Conservation (phyloP, 2,113 vertebrate genomes). For the Electrona antarctica region DNA sequence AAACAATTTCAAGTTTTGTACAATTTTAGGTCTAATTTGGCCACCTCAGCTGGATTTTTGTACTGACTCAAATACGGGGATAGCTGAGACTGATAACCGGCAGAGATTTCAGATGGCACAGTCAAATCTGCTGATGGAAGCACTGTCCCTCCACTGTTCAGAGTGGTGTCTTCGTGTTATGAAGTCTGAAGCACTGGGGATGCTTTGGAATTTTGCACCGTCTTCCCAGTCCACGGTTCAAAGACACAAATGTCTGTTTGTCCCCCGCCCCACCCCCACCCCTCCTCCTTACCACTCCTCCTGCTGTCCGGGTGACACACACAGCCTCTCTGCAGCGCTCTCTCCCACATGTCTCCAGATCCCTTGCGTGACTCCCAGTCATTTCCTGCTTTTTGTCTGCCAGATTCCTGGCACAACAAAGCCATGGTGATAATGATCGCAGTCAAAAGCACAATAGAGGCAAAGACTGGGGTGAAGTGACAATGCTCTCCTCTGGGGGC, state of each 20-base stretch:
- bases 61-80: too few species aligned
- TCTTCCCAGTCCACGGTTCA: neutral
- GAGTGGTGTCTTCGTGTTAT: neutral
- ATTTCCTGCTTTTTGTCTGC: slow-evolving; percentile 82
- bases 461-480: slow-evolving; percentile 66
- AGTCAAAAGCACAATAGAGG: slow-evolving; percentile 75
- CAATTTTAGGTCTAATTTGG: too few species aligned
- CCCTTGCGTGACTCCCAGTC: slow-evolving; percentile 79
- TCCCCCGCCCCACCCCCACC: neutral
- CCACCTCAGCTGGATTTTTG: too few species aligned
- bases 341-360: slow-evolving; percentile 65
- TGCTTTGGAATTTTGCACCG: neutral
- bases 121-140: too few species aligned
- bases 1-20: too few species aligned
- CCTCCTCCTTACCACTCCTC: slow-evolving; percentile 1
- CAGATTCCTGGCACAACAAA: slow-evolving; percentile 78
- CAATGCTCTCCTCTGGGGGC: slow-evolving; percentile 60
- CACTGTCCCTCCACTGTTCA: neutral
- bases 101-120: too few species aligned
- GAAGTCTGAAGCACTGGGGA: neutral
- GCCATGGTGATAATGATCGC: slow-evolving; percentile 77
- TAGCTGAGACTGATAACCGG: too few species aligned
- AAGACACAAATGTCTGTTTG: slow-evolving; percentile 42
- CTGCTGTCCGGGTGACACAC: slow-evolving; percentile 47
- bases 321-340: slow-evolving; percentile 32